A percentile compares a stretch with the other conserved stretches of the same genome.
Conservation (phyloP, 2,797 vertebrate species). For the Phrynocephalus vlangalii region DNA sequence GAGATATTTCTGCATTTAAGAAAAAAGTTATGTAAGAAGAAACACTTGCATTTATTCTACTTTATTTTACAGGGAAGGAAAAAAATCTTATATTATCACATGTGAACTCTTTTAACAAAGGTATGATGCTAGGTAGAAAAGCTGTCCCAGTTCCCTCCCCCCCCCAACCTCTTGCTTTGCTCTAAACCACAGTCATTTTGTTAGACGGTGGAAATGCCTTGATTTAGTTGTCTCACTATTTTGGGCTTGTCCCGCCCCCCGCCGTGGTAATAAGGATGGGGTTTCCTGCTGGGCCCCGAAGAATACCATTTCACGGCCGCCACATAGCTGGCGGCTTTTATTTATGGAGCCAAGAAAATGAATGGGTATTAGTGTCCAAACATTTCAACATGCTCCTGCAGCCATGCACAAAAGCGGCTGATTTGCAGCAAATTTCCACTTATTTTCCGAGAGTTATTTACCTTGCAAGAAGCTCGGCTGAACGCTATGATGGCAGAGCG, state of each 20-base stretch:
- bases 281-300: slow-evolving; percentile 98
- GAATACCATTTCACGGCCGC: slow-evolving; percentile 99
- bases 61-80: background rate
- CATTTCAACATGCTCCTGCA: slow-evolving; percentile 99
- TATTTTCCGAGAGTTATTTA: slow-evolving; percentile 98
- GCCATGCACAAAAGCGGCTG: slow-evolving; percentile 99
- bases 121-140: slow-evolving; percentile 81
- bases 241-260: slow-evolving; percentile 93
- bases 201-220: slow-evolving; percentile 99
- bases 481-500: slow-evolving; percentile 81
- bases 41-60: slow-evolving; percentile 61
- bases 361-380: slow-evolving; percentile 99
- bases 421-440: slow-evolving; percentile 99
- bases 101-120: slow-evolving; percentile 83
- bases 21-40: slow-evolving; percentile 69
- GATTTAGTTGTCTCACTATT: slow-evolving; percentile 99
- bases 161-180: slow-evolving; percentile 85
- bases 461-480: slow-evolving; percentile 85
- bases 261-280: slow-evolving; percentile 99
- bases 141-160: slow-evolving; percentile 76
- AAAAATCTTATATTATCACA: slow-evolving; percentile 70
- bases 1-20: slow-evolving; percentile 69
- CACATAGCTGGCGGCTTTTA: slow-evolving; percentile 99
- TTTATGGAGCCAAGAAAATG: slow-evolving; percentile 99
- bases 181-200: slow-evolving; percentile 96